These are phyloP conservation scores for Papilio polytes DNA, from an alignment of 1,140 invertebrate species.

Conservation along the genomic window DNA sequence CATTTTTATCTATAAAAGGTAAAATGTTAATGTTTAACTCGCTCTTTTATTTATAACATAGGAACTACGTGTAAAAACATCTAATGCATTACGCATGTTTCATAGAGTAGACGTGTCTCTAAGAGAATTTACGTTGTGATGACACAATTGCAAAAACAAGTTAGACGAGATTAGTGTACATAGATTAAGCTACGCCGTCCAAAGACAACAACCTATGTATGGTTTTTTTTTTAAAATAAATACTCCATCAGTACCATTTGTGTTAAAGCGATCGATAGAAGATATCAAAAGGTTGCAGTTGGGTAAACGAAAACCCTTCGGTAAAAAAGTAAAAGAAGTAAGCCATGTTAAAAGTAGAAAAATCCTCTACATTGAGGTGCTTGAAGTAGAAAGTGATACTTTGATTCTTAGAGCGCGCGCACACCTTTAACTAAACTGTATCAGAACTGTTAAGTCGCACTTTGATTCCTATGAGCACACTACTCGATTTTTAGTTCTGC, in stretches of 20 bases:
- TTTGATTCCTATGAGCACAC: too few relatives aligned
- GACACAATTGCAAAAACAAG: slow-evolving; percentile 30
- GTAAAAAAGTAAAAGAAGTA: too few relatives aligned
- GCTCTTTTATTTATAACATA: slow-evolving; percentile 25
- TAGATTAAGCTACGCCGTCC: neutral
- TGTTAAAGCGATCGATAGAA: too few relatives aligned
- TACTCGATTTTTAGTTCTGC: too few relatives aligned
- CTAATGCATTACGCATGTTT: neutral
- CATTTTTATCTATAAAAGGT: slow-evolving; percentile 3
- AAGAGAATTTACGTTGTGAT: slow-evolving; percentile 35
- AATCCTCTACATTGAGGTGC: too few relatives aligned
- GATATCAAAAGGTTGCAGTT: too few relatives aligned
- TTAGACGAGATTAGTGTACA: neutral
- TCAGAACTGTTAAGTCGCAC: too few relatives aligned
- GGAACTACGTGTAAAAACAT: neutral
- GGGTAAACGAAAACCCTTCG: too few relatives aligned
- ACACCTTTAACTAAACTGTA: too few relatives aligned
- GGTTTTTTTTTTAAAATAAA: neutral
- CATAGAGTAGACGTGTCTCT: neutral
- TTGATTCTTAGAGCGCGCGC: too few relatives aligned
- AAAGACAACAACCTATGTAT: neutral
- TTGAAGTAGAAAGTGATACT: too few relatives aligned
- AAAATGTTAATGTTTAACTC: slow-evolving; percentile 18
- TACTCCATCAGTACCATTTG: neutral
- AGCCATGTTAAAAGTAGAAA: too few relatives aligned